Percentiles rank a stretch among this genome's conserved stretches.
Conservation (phyloP, 1,140 invertebrate genomes). For the Philopotamus ludificatus region DNA sequence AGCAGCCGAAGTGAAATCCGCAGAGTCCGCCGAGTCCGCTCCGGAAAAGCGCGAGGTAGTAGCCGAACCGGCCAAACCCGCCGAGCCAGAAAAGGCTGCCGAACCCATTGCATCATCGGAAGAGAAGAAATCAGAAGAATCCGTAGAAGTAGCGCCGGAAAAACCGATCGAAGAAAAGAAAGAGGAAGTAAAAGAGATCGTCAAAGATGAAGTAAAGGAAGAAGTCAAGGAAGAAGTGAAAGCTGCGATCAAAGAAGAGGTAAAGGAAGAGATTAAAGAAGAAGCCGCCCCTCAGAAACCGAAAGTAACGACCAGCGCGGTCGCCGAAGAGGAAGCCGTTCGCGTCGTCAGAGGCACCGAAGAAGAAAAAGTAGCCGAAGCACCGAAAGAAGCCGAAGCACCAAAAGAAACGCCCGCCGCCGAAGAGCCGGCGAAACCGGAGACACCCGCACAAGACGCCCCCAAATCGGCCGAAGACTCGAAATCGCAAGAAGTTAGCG, state of each 20-base stretch:
- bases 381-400: constrained; percentile 2
- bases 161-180: constrained; percentile 1
- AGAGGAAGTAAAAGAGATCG: neutral
- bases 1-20: neutral
- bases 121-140: neutral
- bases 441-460: constrained; percentile 13
- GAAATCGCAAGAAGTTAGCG: neutral
- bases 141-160: neutral
- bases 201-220: neutral
- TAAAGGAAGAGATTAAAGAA: no score
- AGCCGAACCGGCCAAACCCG: constrained; percentile 5
- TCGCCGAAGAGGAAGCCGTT: constrained; percentile 24
- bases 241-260: neutral
- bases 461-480: constrained; percentile 20
- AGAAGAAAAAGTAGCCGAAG: constrained; percentile 23
- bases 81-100: constrained; percentile 8
- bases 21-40: neutral
- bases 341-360: constrained; percentile 33
- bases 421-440: constrained; percentile 28
- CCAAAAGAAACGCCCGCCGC: constrained; percentile 4
- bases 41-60: neutral
- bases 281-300: neutral
- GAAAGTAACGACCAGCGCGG: constrained; percentile 2
- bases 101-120: constrained; percentile 13
- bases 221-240: neutral